Base-by-base conservation (phyloP, 2,888 invertebrate genomes). In the Pseudoips prasinana region DNA sequence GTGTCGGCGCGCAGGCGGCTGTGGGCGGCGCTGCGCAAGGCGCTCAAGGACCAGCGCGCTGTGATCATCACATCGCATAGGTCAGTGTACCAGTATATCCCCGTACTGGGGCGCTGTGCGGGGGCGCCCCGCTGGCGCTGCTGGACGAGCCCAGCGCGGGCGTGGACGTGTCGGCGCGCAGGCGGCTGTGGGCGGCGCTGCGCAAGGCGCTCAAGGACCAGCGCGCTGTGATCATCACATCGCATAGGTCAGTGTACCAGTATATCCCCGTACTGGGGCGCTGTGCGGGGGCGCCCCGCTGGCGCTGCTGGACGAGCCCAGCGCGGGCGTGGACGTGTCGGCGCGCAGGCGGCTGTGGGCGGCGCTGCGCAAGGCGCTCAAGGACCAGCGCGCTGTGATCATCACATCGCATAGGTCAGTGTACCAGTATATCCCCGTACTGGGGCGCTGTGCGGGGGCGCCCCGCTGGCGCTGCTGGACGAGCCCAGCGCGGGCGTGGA, bases 1-100 rank as follows among this genome's bases (percentile, higher is more conserved):
- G 92, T 93, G 10, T 89, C 90, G 20, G 92, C 93, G 7, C 73
- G 93, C 25, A 78, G 93, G 18, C 90, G 91, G 26, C 77, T 94
- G 22, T 94, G 94, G 93, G 73, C 82, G 38, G 91, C 92, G 22
- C 83, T 94, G 25, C 74, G 87, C 18, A 73, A 83, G 7, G 90
- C 88, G 9, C 46, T 55, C 23, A 85, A 86, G 0, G 53, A 71
- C 63, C 8, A 68, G 58, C 90, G 91, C 46, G 88, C 93, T 1
- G 79, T 94, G 44, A 85, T 94, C 50, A 84, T 94, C 37, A 92
- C 93, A 7, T 93, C 93, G 1, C 93, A 94, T 72, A 92, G 92
- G 92, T 92, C 27, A 9, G 5, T 0, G 25, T 19, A n/a, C 6
- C 17, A 18, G 19, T 25, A 22, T 52, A 0, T 64, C 66, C 19